Evolutionary conservation across 2,113 vertebrate genomes (phyloP), one percentile per base, ranked within the genome.

Genomic region (Boleophthalmus pectinirostris): DNA sequence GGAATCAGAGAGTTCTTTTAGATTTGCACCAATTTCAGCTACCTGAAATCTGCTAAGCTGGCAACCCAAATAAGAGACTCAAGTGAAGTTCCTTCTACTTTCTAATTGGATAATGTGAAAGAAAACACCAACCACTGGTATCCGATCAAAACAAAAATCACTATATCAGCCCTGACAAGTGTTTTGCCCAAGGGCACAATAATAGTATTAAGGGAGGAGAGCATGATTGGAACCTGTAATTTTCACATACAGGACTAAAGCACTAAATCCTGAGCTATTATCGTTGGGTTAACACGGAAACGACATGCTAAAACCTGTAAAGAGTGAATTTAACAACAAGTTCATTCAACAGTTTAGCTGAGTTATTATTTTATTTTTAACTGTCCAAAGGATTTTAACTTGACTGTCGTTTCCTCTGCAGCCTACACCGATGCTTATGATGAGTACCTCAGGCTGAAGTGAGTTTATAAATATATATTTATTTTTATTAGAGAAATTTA

Each of bases 361-460:
- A 53, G 18, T 53, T 5, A 43, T 43, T 38, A 38, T 10, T 43
- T 43, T 43, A 43, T 43, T 51, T 51, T 56, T 56, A 3, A 56
- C 13, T 13, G 11, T 5, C 11, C 10, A 23, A 25, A 58, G 0
- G 0, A 0, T 12, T 25, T 24, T 24, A 61, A 46, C 9, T 18
- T 67, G 68, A 11, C 0, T 16, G 0, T 63, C 20, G 20, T 74
- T 3, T 24, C 63, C 46, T 72, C 61, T 91, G 9, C 93, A 99
- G 98, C 95, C 0, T 99, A 97, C 86, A 95, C 95, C 6, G 97
- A 98, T 21, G 97, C 98, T 0, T 94, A 92, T 69, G 92, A 95
- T 2, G 97, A 99, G 75, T 98, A 97, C 92, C 96, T 97, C 58
- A 88, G 95, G 82, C 96, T 99, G 38, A 99, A 99, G 98, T 99